Evolutionary conservation across 1,140 invertebrate genomes (phyloP).

Genomic region (Dufourea novaeangliae): DNA sequence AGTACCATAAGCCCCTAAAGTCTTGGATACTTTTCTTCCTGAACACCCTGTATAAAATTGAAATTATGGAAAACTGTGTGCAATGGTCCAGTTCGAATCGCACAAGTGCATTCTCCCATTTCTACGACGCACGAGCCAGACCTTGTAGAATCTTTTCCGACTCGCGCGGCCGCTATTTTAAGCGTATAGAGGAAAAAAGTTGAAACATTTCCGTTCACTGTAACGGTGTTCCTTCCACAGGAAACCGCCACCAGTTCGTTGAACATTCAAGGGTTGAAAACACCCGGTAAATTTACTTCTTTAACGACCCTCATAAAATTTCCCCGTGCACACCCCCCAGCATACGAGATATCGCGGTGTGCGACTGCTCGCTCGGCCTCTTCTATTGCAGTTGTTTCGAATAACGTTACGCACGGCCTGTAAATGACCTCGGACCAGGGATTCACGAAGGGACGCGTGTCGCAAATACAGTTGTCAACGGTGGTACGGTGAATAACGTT

Average conservation of each 20-base stretch:
- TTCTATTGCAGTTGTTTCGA: slow-evolving; percentile 3
- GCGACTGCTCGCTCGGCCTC: neutral
- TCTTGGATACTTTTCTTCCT: no score
- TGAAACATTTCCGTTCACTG: neutral
- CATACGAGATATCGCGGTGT: neutral
- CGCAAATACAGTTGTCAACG: slow-evolving; percentile 45
- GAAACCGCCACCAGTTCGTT: neutral
- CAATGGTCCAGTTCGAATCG: no score
- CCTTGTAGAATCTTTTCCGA: neutral
- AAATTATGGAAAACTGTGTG: no score
- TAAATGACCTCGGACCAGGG: neutral
- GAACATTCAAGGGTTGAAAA: slow-evolving; percentile 31
- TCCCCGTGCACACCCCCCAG: no score
- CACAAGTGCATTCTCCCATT: no score
- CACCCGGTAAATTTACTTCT: slow-evolving; percentile 17
- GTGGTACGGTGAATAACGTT: slow-evolving; percentile 51
- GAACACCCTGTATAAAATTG: no score
- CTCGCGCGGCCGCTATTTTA: neutral
- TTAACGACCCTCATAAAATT: slow-evolving; percentile 8
- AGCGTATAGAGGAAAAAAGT: neutral
- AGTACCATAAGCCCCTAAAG: no score
- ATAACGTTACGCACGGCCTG: neutral
- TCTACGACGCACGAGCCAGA: no score
- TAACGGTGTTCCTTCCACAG: neutral
- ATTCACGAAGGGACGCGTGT: slow-evolving; percentile 1